Percentiles rank a stretch among this genome's conserved stretches.
Conservation (phyloP, 2,888 invertebrate species). For the Habrosyne pyritoides region DNA sequence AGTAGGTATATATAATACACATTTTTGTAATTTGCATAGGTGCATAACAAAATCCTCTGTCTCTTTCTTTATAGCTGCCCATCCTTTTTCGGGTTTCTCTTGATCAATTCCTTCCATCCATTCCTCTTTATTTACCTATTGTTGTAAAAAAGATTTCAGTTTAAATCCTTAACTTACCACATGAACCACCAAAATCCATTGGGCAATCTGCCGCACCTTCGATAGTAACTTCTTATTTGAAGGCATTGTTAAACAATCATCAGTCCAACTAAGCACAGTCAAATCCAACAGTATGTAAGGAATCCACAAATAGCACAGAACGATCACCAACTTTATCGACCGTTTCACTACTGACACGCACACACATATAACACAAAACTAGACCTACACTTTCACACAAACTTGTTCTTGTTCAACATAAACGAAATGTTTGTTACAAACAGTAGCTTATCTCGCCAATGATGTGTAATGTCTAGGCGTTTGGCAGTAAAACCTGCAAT, state of each 20-base stretch:
- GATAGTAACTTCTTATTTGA: constrained; percentile 76
- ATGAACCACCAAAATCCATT: constrained; percentile 77
- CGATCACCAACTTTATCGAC: constrained; percentile 77
- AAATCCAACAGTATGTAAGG: constrained; percentile 58
- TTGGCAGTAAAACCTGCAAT: constrained; percentile 75
- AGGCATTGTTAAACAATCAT: constrained; percentile 65
- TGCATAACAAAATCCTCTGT: neutral
- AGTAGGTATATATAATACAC: neutral
- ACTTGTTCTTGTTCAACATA: constrained; percentile 59
- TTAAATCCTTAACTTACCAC: constrained; percentile 64
- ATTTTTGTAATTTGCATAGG: neutral
- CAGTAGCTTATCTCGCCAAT: constrained; percentile 58
- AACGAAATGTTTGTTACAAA: constrained; percentile 53
- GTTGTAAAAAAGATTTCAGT: neutral
- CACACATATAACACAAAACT: constrained; percentile 67
- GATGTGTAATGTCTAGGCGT: constrained; percentile 61
- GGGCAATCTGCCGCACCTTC: constrained; percentile 74
- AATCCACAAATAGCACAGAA: constrained; percentile 76
- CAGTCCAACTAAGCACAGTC: constrained; percentile 35
- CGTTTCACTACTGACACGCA: constrained; percentile 80
- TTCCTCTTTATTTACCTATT: neutral
- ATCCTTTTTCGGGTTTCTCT: neutral
- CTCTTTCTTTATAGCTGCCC: neutral
- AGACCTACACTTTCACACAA: constrained; percentile 77
- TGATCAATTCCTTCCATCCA: neutral